Evolutionary conservation across 2,797 vertebrate species (phyloP).

Genomic region (Novumbra hubbsi): DNA sequence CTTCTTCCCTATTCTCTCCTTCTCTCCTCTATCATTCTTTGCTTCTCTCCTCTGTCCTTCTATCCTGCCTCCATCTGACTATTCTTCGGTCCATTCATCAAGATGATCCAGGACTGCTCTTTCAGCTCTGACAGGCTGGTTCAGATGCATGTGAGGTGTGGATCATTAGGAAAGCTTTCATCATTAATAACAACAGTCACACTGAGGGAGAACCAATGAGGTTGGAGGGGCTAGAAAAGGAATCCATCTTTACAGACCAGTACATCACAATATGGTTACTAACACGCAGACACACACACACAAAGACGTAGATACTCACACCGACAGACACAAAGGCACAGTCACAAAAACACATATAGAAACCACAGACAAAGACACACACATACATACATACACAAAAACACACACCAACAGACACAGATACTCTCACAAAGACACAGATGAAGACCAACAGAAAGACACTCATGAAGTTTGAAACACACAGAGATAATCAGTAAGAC

Average conservation of each 20-base stretch:
- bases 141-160: constrained; percentile 71
- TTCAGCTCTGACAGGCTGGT: constrained; percentile 72
- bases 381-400: neutral
- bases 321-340: neutral
- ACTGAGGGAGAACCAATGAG: constrained; percentile 64
- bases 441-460: neutral
- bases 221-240: constrained; percentile 64
- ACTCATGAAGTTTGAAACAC: neutral
- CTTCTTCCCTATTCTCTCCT: neutral
- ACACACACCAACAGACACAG: neutral
- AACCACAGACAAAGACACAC: neutral
- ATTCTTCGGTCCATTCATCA: constrained; percentile 67
- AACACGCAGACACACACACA: no score
- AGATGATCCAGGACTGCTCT: constrained; percentile 69
- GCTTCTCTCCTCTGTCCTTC: neutral
- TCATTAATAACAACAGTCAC: constrained; percentile 76
- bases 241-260: constrained; percentile 68
- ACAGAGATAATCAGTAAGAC: neutral
- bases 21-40: neutral
- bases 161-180: constrained; percentile 76
- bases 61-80: constrained; percentile 12
- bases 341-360: neutral
- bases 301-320: neutral
- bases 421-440: neutral
- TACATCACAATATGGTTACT: constrained; percentile 41